Evolutionary conservation across 2,113 vertebrate genomes (phyloP).

Genomic region (Cochlearius cochlearius): DNA sequence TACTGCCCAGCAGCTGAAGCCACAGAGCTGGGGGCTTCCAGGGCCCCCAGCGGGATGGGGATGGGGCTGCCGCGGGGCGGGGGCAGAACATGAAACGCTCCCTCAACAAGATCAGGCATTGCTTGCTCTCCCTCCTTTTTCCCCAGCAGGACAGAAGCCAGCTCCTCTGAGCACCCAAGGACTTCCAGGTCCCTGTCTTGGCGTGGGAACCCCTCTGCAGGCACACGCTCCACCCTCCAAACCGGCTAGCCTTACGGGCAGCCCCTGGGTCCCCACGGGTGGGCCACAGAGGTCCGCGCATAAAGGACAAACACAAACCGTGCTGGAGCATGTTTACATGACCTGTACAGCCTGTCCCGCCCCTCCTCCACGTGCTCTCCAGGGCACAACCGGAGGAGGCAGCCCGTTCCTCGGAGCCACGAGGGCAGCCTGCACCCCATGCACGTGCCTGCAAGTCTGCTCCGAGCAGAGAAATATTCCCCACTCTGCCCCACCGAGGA

Average conservation of each 20-base stretch:
- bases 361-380: neutral
- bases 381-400: neutral
- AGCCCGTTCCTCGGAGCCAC: neutral
- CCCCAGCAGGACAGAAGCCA: neutral
- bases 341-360: accelerated
- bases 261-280: neutral
- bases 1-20: neutral
- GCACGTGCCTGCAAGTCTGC: neutral
- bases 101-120: too few relatives aligned
- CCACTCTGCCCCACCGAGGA: neutral
- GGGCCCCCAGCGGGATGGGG: neutral
- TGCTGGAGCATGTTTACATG: accelerated
- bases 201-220: neutral
- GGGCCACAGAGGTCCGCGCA: neutral
- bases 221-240: neutral
- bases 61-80: neutral
- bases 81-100: accelerated
- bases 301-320: neutral
- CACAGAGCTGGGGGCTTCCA: neutral
- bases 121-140: neutral
- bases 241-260: neutral
- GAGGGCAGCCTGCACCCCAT: neutral
- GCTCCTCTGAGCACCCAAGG: neutral
- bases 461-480: neutral
- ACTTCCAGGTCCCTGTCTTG: neutral